Base-by-base conservation (phyloP, 2,113 vertebrate species). In the Chloropsis hardwickii region DNA sequence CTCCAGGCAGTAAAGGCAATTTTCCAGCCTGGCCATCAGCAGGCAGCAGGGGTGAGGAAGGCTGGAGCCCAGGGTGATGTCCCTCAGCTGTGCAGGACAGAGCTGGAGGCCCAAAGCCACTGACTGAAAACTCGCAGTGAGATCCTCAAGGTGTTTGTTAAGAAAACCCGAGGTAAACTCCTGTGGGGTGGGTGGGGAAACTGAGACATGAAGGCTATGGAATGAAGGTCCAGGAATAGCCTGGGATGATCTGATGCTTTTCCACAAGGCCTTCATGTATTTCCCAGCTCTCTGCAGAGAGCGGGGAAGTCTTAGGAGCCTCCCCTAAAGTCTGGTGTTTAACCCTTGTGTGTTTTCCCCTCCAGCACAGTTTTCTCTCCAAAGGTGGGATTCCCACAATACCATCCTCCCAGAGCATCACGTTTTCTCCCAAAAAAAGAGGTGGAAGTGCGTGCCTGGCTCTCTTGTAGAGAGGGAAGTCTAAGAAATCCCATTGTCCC, bases 151-250 rank as follows among this genome's bases (percentile, higher is more conserved):
- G 23, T 2, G 22, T 12, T 64, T 51, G 67, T 69, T 1, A 7
- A 64, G 31, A 13, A 76, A 42, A 67, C 3, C 7, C 35, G 10
- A 2, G 33, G 6, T 9, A 33, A 47, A 5, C 10, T 7, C 21
- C 21, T 50, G 25, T 10, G 24, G 24, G 44, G 58, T 16, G 29
- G 2, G 20, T 39, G 56, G 45, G 65, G 58, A 86, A 91, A 73
- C 77, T 50, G 92, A 95, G 90, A 78, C 60, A 42, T 2, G 19
- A 57, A 57, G 9, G 64, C 77, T 2, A 24, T 44, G 60, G 48
- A 56, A 18, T 31, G 50, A 39, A 82, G 95, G 94, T 48, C 54
- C 54, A 58, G 62, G 79, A 95, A 97, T 91, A 97, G n/a, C 73
- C 64, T 72, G 62, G 88, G 80, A 91, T 90, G 94, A 90, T 85